Conservation (phyloP, 1,140 invertebrate species). For the Nautilus pompilius region DNA sequence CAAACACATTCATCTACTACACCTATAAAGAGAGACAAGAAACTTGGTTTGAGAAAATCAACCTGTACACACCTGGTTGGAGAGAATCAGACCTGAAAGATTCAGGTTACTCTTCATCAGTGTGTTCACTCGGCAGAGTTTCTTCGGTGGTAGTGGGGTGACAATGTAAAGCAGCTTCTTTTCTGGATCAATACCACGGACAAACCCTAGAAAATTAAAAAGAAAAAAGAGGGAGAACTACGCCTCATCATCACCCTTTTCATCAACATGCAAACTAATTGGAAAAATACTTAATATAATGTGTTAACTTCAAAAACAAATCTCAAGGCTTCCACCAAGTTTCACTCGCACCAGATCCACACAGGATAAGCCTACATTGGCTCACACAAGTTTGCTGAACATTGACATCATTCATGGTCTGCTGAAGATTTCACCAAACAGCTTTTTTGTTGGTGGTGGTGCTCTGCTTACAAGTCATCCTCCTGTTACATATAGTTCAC, state of each 20-base stretch:
- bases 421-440: no score
- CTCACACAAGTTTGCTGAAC: no score
- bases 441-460: no score
- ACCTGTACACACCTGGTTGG: no score
- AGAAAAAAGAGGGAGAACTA: not conserved
- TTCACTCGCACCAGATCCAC: no score
- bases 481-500: no score
- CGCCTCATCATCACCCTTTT: not conserved
- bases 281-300: not conserved
- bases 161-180: slow-evolving; percentile 33
- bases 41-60: no score
- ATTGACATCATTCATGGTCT: no score
- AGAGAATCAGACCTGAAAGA: slow-evolving; percentile 33
- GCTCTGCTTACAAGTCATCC: no score
- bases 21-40: no score
- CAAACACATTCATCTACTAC: no score
- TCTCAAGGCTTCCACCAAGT: not conserved
- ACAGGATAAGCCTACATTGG: no score
- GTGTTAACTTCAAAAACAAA: not conserved
- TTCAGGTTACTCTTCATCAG: slow-evolving; percentile 35
- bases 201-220: slow-evolving; percentile 30
- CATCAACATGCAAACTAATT: not conserved
- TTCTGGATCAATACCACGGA: slow-evolving; percentile 34
- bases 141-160: slow-evolving; percentile 26
- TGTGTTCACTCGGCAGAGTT: slow-evolving; percentile 35